Conservation (phyloP, 2,797 vertebrate species). For the Eulemur rubriventer region DNA sequence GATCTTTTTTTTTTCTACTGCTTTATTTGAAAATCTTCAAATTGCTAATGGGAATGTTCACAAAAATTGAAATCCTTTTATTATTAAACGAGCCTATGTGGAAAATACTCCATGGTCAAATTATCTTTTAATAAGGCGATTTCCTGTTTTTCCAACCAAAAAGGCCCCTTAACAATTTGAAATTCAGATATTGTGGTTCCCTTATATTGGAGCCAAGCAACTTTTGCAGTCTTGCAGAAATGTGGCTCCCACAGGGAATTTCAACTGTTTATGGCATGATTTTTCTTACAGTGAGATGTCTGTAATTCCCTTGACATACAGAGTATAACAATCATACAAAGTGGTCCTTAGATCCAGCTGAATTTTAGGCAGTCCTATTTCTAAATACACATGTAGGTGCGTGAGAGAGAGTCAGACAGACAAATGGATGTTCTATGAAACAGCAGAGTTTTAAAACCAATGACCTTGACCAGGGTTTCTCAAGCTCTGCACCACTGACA, state of each 20-base stretch:
- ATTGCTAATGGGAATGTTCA: not conserved
- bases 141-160: slow-evolving; percentile 62
- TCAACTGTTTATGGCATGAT: not conserved
- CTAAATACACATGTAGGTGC: not conserved
- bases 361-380: not conserved
- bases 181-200: slow-evolving; percentile 53
- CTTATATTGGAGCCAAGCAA: not conserved
- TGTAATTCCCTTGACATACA: not conserved
- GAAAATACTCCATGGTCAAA: slow-evolving; percentile 43
- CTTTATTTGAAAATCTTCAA: slow-evolving; percentile 27
- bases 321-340: not conserved
- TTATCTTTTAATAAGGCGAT: slow-evolving; percentile 63
- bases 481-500: not conserved
- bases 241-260: not conserved
- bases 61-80: slow-evolving; percentile 58
- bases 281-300: not conserved
- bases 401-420: not conserved
- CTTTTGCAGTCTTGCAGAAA: not conserved
- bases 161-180: slow-evolving; percentile 35
- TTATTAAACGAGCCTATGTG: slow-evolving; percentile 39
- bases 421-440: not conserved
- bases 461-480: not conserved
- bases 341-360: not conserved
- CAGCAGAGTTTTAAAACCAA: not conserved
- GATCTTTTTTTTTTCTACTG: not conserved